These are phyloP conservation scores for Polylopha cassiicola DNA, from an alignment of 2,888 invertebrate species.

Conservation along the genomic window DNA sequence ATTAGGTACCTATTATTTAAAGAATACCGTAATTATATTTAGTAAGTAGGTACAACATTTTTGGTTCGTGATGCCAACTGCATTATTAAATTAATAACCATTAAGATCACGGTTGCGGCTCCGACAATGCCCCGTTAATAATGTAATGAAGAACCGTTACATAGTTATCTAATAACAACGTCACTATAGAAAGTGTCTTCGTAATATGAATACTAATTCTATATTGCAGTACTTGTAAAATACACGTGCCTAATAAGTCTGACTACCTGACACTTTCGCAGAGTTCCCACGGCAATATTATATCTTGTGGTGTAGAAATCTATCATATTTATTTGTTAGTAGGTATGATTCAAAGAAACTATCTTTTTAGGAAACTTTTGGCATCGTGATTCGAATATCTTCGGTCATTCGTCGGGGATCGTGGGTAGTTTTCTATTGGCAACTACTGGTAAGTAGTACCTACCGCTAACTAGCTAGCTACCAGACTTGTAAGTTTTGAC, in stretches of 20 bases:
- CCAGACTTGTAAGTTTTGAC: no score
- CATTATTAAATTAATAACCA: constrained; percentile 15
- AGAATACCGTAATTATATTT: no score
- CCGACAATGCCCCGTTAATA: constrained; percentile 17
- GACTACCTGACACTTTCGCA: constrained; percentile 25
- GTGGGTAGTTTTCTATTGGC: no score
- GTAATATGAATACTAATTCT: constrained; percentile 30
- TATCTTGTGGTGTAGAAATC: neutral
- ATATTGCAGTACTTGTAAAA: constrained; percentile 17
- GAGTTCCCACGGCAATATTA: constrained; percentile 15
- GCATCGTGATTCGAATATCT: no score
- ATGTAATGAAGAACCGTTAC: constrained; percentile 28
- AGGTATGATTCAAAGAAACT: no score
- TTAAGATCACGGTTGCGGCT: constrained; percentile 7
- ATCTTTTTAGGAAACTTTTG: no score
- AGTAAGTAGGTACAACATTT: no score
- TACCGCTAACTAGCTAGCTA: no score
- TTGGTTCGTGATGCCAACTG: neutral
- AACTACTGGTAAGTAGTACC: no score
- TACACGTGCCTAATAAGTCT: constrained; percentile 21
- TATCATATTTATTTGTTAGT: neutral
- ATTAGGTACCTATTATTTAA: no score
- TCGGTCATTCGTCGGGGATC: no score
- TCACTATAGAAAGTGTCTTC: constrained; percentile 33
- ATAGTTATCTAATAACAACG: constrained; percentile 28